Evolutionary conservation across 2,797 vertebrate species (phyloP), one percentile per base, ranked within the genome.

Genomic region (Spondyliosoma cantharus): DNA sequence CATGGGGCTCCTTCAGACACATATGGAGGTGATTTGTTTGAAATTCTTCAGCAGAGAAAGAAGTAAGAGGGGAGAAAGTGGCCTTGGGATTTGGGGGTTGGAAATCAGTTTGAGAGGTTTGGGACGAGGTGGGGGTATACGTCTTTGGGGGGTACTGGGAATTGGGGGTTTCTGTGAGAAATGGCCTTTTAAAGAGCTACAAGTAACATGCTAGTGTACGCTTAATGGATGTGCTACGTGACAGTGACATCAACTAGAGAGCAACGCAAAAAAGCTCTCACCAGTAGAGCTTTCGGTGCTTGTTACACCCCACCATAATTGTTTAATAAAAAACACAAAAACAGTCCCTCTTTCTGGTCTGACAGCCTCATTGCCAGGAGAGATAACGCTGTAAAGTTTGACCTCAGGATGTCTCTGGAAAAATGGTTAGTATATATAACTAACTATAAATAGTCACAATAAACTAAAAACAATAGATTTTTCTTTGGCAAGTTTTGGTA

Each of bases 11-110:
- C 88, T 92, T 83, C 78, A 77, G 64, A 81, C 88, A 89, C 94
- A 94, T 89, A 88, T 95, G 94, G 94, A 93, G 88, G 80, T 89
- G 71, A 92, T 95, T 94, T 93, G 90, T 82, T 83, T 71, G 37
- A 77, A 90, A 93, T 93, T 91, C 87, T 90, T 90, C 58, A 56
- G 69, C 81, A 68, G 79, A 80, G 80, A 88, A 80, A 90, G 86
- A 79, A 87, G 81, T 72, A 61, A 77, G 75, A 60, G 76, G 63
- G 77, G 64, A 27, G 45, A 4, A 69, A 72, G 20, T 25, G 71
- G 81, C 80, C 80, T 78, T 84, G 82, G 84, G 86, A 84, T 69
- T 85, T 86, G 8, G 69, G 83, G 76, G 67, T 78, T 87, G 71
- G 56, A 89, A 83, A 88, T 87, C 81, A 71, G 56, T 82, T 80